These are phyloP conservation scores for Euura lappo DNA, from an alignment of 1,140 invertebrate genomes.

Conservation along the genomic window DNA sequence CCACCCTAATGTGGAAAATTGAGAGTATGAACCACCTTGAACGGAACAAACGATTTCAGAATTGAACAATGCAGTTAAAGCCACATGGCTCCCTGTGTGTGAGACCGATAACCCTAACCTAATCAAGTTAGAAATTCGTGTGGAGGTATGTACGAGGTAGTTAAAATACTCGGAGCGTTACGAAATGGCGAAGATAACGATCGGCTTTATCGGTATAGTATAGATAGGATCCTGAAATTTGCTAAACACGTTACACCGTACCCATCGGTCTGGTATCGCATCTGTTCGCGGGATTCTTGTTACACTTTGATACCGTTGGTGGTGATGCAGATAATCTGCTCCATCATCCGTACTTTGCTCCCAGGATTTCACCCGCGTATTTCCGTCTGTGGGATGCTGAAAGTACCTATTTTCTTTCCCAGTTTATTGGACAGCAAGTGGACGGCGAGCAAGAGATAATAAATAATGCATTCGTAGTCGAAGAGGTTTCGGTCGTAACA, in stretches of 20 bases:
- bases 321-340: no score
- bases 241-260: no score
- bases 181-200: background rate
- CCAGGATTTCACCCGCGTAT: no score
- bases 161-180: background rate
- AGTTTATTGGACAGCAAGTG: slow-evolving; percentile 7
- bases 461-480: slow-evolving; percentile 1
- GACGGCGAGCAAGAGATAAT: background rate
- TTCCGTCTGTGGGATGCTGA: background rate
- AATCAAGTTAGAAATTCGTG: background rate
- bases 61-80: background rate
- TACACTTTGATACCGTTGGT: no score
- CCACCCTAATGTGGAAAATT: no score
- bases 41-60: no score
- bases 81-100: background rate
- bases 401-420: background rate
- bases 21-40: no score
- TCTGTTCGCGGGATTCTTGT: no score
- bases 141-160: background rate
- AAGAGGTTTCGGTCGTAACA: background rate
- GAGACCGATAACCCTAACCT: background rate
- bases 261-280: no score
- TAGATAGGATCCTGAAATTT: no score
- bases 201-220: background rate
- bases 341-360: no score